Evolutionary conservation across 2,888 invertebrate genomes (phyloP), one percentile per base, ranked within the genome.

Genomic region (Perizoma affinitatum): DNA sequence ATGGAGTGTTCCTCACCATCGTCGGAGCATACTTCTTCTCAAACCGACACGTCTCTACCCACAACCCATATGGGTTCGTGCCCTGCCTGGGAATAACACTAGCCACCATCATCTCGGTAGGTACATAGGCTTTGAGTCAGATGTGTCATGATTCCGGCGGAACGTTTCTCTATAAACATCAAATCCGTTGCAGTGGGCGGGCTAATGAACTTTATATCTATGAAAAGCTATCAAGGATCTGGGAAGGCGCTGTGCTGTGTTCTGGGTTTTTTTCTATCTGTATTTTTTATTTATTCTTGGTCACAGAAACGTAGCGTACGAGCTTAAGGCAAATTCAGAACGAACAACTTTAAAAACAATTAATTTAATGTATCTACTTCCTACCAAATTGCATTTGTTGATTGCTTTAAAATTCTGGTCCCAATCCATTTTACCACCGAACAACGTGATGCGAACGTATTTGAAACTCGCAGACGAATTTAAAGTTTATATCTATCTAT

Each of bases 241-340:
- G 0, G 79, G 78, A 0, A 94, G 93, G 0, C 79, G 93, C 33
- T 86, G 87, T 54, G 85, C 90, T 4, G 88, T 91, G 0, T 94
- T 94, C 61, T 86, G 85, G 67, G 80, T 92, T 60, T 94, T 91
- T 62, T 92, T 6, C 76, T 91, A n/a, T 50, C 82, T 10, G 93
- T 1, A 51, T 86, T 3, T 93, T 93, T 63, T 86, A 92, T 1
- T 70, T 77, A 10, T 73, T 87, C 6, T 51, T 83, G 48, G 88
- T 94, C 0, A 93, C 93, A 6, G 94, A 94, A 78, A 94, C 94
- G 0, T 93, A 90, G 66, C 93, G 93, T 0, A 94, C 93, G 67
- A 93, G 93, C 48, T 82, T 94, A 40, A 76, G 87, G 38, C 93
- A 94, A 61, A 94, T 94, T 51, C 93, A 94, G 70, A 83, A 90